Evolutionary conservation across 1,140 invertebrate genomes (phyloP).

Genomic region (Araneus ventricosus): DNA sequence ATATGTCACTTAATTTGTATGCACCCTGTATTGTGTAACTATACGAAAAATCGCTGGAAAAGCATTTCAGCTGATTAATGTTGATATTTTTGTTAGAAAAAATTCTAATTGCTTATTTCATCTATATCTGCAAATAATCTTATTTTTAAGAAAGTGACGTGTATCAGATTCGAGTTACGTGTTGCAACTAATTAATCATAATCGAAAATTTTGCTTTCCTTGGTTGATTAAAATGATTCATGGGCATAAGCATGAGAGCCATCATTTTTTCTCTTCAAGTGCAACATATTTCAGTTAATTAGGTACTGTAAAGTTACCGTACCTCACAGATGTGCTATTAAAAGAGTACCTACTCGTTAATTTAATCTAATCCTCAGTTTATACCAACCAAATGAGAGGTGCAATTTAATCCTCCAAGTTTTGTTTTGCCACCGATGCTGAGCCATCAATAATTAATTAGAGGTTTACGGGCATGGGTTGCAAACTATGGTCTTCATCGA

Average conservation of each 20-base stretch:
- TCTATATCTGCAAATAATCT: too few species aligned
- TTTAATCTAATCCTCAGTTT: constrained; percentile 35
- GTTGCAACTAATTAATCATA: too few species aligned
- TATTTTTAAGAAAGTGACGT: too few species aligned
- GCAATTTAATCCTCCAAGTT: constrained; percentile 29
- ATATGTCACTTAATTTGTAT: too few species aligned
- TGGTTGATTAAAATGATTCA: constrained; percentile 6
- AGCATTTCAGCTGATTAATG: too few species aligned
- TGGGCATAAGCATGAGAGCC: neutral
- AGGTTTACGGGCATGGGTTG: constrained; percentile 27
- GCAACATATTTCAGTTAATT: constrained; percentile 1
- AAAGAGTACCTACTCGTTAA: neutral
- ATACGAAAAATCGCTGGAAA: too few species aligned
- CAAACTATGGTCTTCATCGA: neutral
- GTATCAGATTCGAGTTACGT: too few species aligned
- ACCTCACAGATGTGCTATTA: neutral
- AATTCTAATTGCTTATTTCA: too few species aligned
- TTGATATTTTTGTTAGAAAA: too few species aligned
- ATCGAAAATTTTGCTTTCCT: neutral
- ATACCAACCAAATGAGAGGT: neutral
- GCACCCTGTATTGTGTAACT: too few species aligned
- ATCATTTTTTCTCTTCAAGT: neutral
- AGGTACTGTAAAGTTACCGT: constrained; percentile 2
- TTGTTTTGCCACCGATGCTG: constrained; percentile 26
- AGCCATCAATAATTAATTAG: constrained; percentile 55